phyloP scores from a whole-genome alignment of 1,140 invertebrate species.

The Goniozus legneri region DNA sequence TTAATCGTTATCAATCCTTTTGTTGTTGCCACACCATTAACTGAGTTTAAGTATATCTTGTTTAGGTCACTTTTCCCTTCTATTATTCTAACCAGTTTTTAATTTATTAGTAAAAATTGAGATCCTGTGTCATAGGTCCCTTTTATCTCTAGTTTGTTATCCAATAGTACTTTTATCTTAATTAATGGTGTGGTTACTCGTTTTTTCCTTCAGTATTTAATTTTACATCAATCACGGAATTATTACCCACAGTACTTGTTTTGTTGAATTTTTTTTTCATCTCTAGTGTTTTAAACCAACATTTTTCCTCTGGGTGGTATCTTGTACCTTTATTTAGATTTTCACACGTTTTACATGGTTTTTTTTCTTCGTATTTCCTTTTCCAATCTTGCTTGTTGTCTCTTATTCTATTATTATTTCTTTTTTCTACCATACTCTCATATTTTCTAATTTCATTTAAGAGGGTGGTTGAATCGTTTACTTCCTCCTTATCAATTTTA shows the following conservation, averaged over 20 bases:
- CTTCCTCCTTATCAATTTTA: background rate
- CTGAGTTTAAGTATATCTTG: constrained; percentile 14
- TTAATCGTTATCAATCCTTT: constrained; percentile 14
- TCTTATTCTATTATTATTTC: background rate
- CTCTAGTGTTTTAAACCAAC: background rate
- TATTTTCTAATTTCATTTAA: constrained; percentile 6
- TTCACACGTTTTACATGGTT: background rate
- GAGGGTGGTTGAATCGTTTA: background rate
- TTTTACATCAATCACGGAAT: constrained; percentile 1
- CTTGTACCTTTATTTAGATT: background rate
- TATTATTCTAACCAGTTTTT: constrained; percentile 6
- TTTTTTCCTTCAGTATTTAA: constrained; percentile 11
- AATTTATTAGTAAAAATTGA: constrained; percentile 7
- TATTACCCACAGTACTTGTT: background rate
- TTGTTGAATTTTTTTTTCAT: background rate
- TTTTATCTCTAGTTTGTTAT: constrained; percentile 5
- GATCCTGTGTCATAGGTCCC: constrained; percentile 14
- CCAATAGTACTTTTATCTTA: background rate
- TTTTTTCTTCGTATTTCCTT: background rate
- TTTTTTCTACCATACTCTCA: constrained; percentile 2
- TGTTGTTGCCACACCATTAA: constrained; percentile 14
- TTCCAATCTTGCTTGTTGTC: background rate
- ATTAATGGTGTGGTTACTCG: constrained; percentile 15
- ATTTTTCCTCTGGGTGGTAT: background rate
- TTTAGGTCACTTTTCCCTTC: constrained; percentile 6